These are phyloP conservation scores for Streblospio benedicti DNA, from an alignment of 1,140 invertebrate genomes.

Conservation along the genomic window DNA sequence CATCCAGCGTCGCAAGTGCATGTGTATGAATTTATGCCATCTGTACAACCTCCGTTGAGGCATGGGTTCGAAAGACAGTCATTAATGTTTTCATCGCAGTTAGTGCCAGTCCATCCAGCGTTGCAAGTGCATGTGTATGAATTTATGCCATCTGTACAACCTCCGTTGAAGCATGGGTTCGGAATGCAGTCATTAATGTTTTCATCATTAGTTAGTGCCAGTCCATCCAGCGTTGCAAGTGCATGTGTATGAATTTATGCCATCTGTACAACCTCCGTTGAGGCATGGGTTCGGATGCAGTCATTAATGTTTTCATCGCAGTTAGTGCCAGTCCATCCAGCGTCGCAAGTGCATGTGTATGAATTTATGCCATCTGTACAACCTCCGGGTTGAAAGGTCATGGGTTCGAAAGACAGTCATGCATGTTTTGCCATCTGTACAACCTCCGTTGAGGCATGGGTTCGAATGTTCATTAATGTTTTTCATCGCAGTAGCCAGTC, in stretches of 20 bases:
- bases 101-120: conserved; percentile 33
- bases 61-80: conserved; percentile 62
- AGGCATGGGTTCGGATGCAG: conserved; percentile 61
- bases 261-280: conserved; percentile 82
- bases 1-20: conserved; percentile 11
- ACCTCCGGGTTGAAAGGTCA: too few relatives aligned
- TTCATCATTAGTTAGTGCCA: too few relatives aligned
- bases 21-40: conserved; percentile 7
- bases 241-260: conserved; percentile 63
- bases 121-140: conserved; percentile 34
- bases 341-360: too few relatives aligned
- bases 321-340: conserved; percentile 39
- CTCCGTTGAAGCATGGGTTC: too few relatives aligned
- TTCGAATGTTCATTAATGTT: too few relatives aligned
- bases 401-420: too few relatives aligned
- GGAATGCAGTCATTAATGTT: too few relatives aligned
- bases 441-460: too few relatives aligned
- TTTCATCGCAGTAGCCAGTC: too few relatives aligned
- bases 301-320: conserved; percentile 52
- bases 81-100: conserved; percentile 16
- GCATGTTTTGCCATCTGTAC: too few relatives aligned
- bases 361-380: too few relatives aligned
- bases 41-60: conserved; percentile 83
- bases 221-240: conserved; percentile 79
- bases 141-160: conserved; percentile 27